A percentile compares a stretch with the other conserved stretches of the same genome.
Conservation (phyloP, 53 echinoderm and acorn worm species). For the Holothuria leucospilota region DNA sequence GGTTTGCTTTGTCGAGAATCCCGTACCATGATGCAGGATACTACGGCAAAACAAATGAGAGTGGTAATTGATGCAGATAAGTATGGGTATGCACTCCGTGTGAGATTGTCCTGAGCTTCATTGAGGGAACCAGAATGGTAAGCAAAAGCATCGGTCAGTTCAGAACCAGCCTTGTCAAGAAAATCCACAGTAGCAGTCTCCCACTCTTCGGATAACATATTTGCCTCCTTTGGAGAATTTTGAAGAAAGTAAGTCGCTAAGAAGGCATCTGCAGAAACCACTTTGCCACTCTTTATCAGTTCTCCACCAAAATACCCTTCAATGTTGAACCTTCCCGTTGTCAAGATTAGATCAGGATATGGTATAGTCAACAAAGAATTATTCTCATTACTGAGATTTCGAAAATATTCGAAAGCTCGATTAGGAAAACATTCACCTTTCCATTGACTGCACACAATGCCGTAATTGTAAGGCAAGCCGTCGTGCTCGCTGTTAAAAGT, state of each 20-base stretch:
- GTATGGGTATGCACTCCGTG: slow-evolving; percentile 28
- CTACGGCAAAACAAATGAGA: slow-evolving; percentile 67
- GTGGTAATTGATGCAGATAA: slow-evolving; percentile 71
- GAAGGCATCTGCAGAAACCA: slow-evolving; percentile 51
- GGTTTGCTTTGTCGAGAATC: slow-evolving; percentile 92
- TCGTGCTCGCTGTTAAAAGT: too few species aligned
- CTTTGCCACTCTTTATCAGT: slow-evolving; percentile 4
- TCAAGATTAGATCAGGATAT: slow-evolving; percentile 6
- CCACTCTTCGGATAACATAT: slow-evolving; percentile 55
- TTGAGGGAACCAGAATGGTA: slow-evolving; percentile 65
- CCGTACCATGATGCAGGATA: slow-evolving; percentile 74
- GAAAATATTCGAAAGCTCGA: slow-evolving; percentile 26
- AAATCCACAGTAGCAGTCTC: slow-evolving; percentile 39
- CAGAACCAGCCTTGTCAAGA: background rate
- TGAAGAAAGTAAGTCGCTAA: slow-evolving; percentile 52
- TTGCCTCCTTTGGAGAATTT: slow-evolving; percentile 24
- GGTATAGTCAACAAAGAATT: background rate
- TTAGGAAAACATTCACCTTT: slow-evolving; percentile 53
- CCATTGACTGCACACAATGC: slow-evolving; percentile 20
- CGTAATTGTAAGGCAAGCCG: slow-evolving; percentile 6
- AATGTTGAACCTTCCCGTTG: slow-evolving; percentile 32
- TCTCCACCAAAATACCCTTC: slow-evolving; percentile 26
- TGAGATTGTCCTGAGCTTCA: slow-evolving; percentile 58
- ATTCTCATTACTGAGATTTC: background rate
- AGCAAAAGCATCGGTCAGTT: slow-evolving; percentile 30